These are phyloP conservation scores for Himantopus leucocephalus DNA, from an alignment of 2,113 vertebrate species.

Conservation along the genomic window DNA sequence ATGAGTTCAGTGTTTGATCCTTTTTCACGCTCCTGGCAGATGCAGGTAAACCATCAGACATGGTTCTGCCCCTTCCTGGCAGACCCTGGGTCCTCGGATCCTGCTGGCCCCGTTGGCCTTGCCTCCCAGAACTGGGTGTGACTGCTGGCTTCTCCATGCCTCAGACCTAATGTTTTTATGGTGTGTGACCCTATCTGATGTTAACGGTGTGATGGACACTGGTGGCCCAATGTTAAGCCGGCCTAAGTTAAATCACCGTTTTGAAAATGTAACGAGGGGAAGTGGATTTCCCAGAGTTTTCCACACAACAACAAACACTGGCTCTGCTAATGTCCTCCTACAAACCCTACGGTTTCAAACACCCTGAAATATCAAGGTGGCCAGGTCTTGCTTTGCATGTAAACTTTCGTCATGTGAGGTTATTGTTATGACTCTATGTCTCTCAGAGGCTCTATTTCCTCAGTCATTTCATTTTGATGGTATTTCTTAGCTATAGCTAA, in stretches of 20 bases:
- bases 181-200: not conserved
- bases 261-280: not conserved
- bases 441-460: not conserved
- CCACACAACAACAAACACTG: not conserved
- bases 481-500: not conserved
- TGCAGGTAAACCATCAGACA: accelerated
- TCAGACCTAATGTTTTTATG: not conserved
- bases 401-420: not conserved
- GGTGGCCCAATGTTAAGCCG: accelerated
- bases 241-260: not conserved
- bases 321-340: not conserved
- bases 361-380: not conserved
- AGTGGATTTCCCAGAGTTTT: not conserved
- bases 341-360: not conserved
- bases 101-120: accelerated
- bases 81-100: not conserved
- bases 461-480: not conserved
- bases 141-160: not conserved
- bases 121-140: not conserved
- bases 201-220: accelerated
- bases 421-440: not conserved
- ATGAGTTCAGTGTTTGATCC: not conserved
- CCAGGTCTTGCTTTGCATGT: not conserved
- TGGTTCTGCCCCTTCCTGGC: accelerated
- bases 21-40: not conserved